A percentile compares a stretch with the other conserved stretches of the same genome.
phyloP scores from a whole-genome alignment of 2,888 invertebrate genomes.

The Laspeyria flexula region DNA sequence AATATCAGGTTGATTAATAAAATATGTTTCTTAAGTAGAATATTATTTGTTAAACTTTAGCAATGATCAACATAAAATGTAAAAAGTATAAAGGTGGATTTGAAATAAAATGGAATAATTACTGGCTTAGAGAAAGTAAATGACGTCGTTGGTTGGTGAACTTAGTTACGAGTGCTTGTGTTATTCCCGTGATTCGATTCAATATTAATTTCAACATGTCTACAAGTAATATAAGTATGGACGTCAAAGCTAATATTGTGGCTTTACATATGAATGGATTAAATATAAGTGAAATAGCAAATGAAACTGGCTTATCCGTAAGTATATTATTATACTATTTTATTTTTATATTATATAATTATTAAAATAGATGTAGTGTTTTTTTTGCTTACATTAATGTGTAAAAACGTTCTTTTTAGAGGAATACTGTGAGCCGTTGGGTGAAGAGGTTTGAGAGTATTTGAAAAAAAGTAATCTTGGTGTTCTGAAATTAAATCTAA shows the following conservation, averaged over 20 bases:
- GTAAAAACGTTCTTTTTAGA: too few species aligned
- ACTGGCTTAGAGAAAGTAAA: background rate
- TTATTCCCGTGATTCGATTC: background rate
- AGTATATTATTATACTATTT: background rate
- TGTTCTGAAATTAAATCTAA: too few species aligned
- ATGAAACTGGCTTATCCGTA: conserved; percentile 1
- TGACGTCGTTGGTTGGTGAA: background rate
- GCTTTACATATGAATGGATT: too few species aligned
- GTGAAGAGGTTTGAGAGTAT: too few species aligned
- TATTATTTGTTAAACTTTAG: background rate
- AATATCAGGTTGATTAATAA: background rate
- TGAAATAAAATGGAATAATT: background rate
- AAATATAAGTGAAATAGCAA: conserved; percentile 1
- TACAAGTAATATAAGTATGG: background rate
- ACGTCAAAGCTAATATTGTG: background rate
- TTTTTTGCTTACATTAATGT: background rate
- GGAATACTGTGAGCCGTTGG: too few species aligned
- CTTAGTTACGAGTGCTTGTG: background rate
- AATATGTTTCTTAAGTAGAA: background rate
- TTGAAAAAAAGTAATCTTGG: too few species aligned
- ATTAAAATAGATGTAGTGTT: background rate
- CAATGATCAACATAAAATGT: background rate
- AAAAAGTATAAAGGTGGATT: too few species aligned
- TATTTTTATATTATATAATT: background rate
- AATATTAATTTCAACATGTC: conserved; percentile 1